phyloP scores from a whole-genome alignment of 1,140 invertebrate species.

The Drosophila aff. region DNA sequence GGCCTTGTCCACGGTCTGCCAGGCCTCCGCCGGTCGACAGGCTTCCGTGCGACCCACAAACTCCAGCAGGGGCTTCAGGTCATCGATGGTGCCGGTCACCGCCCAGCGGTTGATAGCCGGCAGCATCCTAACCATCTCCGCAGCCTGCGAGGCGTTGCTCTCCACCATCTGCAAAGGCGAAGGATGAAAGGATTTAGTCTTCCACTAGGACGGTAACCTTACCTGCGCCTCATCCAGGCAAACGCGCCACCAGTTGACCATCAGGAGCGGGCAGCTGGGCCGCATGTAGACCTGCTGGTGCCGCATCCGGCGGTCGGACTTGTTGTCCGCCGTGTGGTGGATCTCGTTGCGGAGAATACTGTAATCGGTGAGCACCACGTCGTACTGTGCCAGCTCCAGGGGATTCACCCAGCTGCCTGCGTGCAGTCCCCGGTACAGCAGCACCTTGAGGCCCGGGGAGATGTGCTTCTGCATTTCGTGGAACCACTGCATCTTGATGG shows the following conservation, averaged over 20 bases:
- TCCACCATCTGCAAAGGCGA: conserved; percentile 88
- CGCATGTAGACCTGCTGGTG: conserved; percentile 63
- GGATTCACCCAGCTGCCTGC: conserved; percentile 89
- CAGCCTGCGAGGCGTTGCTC: conserved; percentile 81
- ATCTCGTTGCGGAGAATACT: conserved; percentile 88
- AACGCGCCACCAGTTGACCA: conserved; percentile 91
- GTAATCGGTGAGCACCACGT: conserved; percentile 92
- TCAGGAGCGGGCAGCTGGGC: conserved; percentile 87
- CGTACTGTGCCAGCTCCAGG: conserved; percentile 87
- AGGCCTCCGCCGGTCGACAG: conserved; percentile 82
- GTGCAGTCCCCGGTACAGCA: conserved; percentile 87
- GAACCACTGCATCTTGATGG: conserved; percentile 90
- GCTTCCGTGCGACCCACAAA: conserved; percentile 86
- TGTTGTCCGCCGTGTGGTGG: conserved; percentile 82
- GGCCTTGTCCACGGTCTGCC: conserved; percentile 87
- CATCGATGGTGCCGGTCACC: conserved; percentile 89
- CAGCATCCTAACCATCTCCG: conserved; percentile 88
- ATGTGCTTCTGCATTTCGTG: conserved; percentile 91
- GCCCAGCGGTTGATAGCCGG: conserved; percentile 90
- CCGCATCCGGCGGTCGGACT: conserved; percentile 56
- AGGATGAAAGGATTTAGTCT: background rate
- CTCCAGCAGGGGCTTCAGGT: conserved; percentile 90
- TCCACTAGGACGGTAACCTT: background rate
- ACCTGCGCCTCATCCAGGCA: conserved; percentile 93
- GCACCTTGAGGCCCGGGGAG: conserved; percentile 81